phyloP scores from a whole-genome alignment of 2,113 vertebrate genomes.

The Struthio camelus region DNA sequence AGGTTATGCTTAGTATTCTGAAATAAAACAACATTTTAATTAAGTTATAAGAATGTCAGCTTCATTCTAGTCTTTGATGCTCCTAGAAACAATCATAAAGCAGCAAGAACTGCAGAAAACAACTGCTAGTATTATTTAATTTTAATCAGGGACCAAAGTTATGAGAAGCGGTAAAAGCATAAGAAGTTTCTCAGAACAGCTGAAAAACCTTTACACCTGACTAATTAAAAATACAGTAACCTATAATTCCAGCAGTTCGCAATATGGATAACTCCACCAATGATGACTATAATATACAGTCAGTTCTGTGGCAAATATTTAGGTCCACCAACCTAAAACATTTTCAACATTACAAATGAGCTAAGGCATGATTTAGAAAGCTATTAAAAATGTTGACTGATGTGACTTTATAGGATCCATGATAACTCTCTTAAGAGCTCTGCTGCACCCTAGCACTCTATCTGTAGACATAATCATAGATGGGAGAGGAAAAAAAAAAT shows the following conservation, averaged over 20 bases:
- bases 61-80: constrained; percentile 25
- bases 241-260: not conserved
- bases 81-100: not conserved
- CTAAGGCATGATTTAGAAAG: not conserved
- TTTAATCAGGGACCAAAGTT: constrained; percentile 47
- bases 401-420: not conserved
- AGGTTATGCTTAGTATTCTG: not conserved
- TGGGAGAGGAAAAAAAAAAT: not conserved
- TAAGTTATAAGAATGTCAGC: not conserved
- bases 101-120: constrained; percentile 7
- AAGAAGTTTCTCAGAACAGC: not conserved
- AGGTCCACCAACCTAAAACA: not conserved
- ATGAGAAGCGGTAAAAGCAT: not conserved
- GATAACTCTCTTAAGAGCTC: not conserved
- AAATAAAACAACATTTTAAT: constrained; percentile 13
- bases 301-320: not conserved
- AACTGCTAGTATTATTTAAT: not conserved
- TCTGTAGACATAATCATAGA: not conserved
- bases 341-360: not conserved
- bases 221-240: not conserved
- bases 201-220: not conserved
- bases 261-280: not conserved
- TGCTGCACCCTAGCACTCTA: not conserved
- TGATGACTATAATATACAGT: not conserved
- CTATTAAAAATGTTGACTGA: not conserved